Percentiles rank a stretch among this genome's conserved stretches.
Conservation (phyloP, 2,888 invertebrate species). For the Netelia fuscicornis region DNA sequence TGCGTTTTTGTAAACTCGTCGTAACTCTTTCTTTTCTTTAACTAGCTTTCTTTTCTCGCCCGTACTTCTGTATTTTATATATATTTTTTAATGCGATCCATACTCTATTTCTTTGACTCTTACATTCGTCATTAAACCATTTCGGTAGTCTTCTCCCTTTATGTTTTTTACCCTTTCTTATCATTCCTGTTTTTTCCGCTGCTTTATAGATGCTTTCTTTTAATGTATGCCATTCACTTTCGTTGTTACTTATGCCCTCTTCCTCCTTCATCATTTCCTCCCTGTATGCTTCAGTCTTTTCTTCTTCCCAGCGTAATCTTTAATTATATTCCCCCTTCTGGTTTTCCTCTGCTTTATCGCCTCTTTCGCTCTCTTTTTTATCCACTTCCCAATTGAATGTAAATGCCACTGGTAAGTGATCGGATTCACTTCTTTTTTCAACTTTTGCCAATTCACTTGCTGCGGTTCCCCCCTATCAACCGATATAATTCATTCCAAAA, state of each 20-base stretch:
- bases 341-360: not conserved
- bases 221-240: not conserved
- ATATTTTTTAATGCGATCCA: not conserved
- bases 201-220: not conserved
- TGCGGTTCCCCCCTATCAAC: not conserved
- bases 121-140: not conserved
- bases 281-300: not conserved
- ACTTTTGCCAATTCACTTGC: not conserved
- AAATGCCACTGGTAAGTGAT: no score
- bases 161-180: not conserved
- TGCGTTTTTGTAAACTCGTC: not conserved
- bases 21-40: not conserved
- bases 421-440: constrained; percentile 4
- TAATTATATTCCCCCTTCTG: not conserved
- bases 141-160: not conserved
- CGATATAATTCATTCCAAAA: not conserved
- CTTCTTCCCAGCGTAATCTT: not conserved
- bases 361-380: no score
- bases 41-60: not conserved
- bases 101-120: not conserved
- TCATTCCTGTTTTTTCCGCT: not conserved
- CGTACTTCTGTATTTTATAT: not conserved
- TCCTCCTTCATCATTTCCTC: not conserved
- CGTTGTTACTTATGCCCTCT: not conserved
- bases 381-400: no score